Evolutionary conservation across 2,888 invertebrate genomes (phyloP).

Genomic region (Stegophylla sp.): DNA sequence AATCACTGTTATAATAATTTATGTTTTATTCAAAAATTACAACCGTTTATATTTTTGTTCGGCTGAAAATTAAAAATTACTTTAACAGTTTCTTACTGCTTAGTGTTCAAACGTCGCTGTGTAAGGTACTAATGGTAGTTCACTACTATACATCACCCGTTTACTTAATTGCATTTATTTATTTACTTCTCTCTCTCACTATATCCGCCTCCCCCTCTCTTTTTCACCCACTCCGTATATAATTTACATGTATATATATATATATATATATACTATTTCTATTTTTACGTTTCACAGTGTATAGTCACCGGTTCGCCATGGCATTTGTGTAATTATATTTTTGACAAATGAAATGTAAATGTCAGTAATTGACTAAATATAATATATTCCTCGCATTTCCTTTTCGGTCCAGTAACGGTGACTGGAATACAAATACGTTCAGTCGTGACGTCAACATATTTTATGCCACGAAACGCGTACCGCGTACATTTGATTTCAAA

Average conservation of each 20-base stretch:
- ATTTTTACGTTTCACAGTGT: background rate
- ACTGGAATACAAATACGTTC: conserved; percentile 33
- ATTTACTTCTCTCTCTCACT: background rate
- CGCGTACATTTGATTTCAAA: conserved; percentile 6
- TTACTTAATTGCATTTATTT: conserved; percentile 18
- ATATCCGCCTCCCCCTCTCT: too few relatives aligned
- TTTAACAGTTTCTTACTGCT: background rate
- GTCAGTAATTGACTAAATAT: background rate
- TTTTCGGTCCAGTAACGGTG: background rate
- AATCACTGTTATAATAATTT: background rate
- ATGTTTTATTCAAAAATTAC: background rate
- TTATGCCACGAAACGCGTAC: background rate
- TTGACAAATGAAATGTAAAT: conserved; percentile 22
- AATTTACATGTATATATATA: background rate
- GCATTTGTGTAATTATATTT: background rate
- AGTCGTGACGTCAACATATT: conserved; percentile 5
- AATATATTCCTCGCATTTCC: background rate
- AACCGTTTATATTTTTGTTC: background rate
- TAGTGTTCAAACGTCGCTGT: background rate
- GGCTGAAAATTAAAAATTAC: background rate
- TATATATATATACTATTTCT: background rate
- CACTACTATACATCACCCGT: background rate
- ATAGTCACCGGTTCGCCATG: too few relatives aligned
- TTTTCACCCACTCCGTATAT: background rate
- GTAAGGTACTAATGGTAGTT: background rate